Evolutionary conservation across 2,888 invertebrate genomes (phyloP).

Genomic region (Buathra laborator): DNA sequence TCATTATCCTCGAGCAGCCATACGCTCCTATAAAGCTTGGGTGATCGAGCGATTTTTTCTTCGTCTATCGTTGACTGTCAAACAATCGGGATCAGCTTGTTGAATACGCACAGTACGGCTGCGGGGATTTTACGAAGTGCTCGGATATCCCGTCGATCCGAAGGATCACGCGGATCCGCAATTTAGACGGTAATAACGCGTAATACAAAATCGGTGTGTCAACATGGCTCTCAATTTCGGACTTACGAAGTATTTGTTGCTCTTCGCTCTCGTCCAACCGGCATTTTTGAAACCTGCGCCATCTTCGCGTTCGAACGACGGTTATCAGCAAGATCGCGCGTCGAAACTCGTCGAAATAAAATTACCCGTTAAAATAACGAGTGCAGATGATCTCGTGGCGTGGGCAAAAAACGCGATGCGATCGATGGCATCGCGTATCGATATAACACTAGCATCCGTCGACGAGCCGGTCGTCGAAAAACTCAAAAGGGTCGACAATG

Average conservation of each 20-base stretch:
- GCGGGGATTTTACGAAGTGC: background rate
- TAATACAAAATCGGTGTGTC: background rate
- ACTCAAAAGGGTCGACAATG: background rate
- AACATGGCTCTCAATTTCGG: conserved; percentile 36
- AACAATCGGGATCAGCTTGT: conserved; percentile 42
- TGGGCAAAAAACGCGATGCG: conserved; percentile 82
- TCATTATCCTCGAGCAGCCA: conserved; percentile 67
- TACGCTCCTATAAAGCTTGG: conserved; percentile 61
- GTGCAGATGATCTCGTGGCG: conserved; percentile 79
- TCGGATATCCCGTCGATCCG: background rate
- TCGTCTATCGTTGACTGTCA: conserved; percentile 51
- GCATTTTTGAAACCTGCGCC: conserved; percentile 44
- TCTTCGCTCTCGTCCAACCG: conserved; percentile 45
- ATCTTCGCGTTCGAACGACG: conserved; percentile 7
- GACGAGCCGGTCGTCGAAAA: conserved; percentile 30
- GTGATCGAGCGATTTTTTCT: conserved; percentile 53
- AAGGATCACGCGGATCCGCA: background rate
- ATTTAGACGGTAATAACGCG: background rate
- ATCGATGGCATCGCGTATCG: conserved; percentile 81
- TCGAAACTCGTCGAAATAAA: conserved; percentile 78
- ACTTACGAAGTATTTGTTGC: conserved; percentile 28
- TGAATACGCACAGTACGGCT: background rate
- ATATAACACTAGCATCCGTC: conserved; percentile 77
- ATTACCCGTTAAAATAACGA: conserved; percentile 77
- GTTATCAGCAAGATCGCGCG: conserved; percentile 29